phyloP scores from a whole-genome alignment of 2,797 vertebrate genomes.

The Nothura maculosa region DNA sequence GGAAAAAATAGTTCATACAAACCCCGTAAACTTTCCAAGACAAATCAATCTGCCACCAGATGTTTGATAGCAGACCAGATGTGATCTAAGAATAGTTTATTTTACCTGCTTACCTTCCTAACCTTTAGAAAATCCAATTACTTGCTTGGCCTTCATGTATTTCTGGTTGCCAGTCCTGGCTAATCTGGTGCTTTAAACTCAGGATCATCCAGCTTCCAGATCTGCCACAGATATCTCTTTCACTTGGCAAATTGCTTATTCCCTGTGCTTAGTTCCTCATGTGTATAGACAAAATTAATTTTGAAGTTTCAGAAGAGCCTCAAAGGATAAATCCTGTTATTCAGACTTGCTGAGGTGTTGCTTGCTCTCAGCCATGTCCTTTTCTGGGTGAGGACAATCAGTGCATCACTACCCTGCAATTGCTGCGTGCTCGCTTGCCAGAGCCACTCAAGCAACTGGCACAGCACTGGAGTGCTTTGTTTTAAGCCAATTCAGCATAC shows the following conservation, averaged over 20 bases:
- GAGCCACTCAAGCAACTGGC: not conserved
- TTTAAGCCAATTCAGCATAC: not conserved
- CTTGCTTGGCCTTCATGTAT: not conserved
- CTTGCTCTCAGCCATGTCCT: not conserved
- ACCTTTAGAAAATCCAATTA: conserved; percentile 45
- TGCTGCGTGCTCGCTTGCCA: not conserved
- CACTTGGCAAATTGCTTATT: not conserved
- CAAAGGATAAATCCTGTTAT: not conserved
- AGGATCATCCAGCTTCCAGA: not conserved
- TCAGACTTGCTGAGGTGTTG: not conserved
- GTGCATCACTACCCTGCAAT: not conserved
- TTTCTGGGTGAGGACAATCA: not conserved
- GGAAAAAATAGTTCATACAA: not conserved
- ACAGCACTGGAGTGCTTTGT: not conserved
- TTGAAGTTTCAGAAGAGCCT: not conserved
- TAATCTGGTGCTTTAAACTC: not conserved
- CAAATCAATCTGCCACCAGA: conserved; percentile 53
- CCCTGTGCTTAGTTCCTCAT: not conserved
- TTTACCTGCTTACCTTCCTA: conserved; percentile 51
- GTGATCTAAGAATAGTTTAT: conserved; percentile 63
- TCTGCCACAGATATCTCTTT: conserved; percentile 1
- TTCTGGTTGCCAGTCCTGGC: not conserved
- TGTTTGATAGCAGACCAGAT: conserved; percentile 57
- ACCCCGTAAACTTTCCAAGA: conserved; percentile 34
- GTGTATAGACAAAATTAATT: not conserved